These are phyloP conservation scores for Harpegnathos saltator DNA, from an alignment of 1,140 invertebrate genomes.

Conservation along the genomic window DNA sequence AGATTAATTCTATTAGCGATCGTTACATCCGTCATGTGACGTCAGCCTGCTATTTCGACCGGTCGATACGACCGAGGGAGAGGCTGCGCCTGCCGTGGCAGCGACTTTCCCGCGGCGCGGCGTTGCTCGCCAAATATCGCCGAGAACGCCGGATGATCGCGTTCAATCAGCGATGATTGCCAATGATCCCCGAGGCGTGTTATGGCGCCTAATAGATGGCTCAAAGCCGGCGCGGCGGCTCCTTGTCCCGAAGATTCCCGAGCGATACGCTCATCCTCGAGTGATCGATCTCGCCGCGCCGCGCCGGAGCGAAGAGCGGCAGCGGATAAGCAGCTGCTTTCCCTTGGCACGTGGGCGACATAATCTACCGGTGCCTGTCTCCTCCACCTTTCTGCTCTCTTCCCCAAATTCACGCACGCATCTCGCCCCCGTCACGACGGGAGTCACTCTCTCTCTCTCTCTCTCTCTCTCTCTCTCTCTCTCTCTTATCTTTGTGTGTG, in stretches of 20 bases:
- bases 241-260: conserved; percentile 46
- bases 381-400: conserved; percentile 5
- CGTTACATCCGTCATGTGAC: conserved; percentile 4
- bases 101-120: conserved; percentile 27
- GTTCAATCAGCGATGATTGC: conserved; percentile 56
- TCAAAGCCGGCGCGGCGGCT: conserved; percentile 31
- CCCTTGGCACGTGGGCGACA: conserved; percentile 64
- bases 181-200: conserved; percentile 54
- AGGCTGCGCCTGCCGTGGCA: background rate
- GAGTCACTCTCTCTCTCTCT: background rate
- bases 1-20: conserved; percentile 28
- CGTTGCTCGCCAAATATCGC: conserved; percentile 12
- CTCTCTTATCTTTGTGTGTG: too few relatives aligned
- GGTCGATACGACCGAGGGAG: conserved; percentile 10
- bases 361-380: conserved; percentile 39
- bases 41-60: background rate
- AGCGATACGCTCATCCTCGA: conserved; percentile 50
- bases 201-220: conserved; percentile 58
- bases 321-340: conserved; percentile 60
- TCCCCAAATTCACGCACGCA: conserved; percentile 54
- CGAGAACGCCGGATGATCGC: conserved; percentile 49
- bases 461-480: too few relatives aligned
- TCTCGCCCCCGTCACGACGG: conserved; percentile 31
- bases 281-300: conserved; percentile 60
- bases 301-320: conserved; percentile 7